Conservation (phyloP, 2,797 vertebrate genomes). For the Gymnodraco acuticeps region DNA sequence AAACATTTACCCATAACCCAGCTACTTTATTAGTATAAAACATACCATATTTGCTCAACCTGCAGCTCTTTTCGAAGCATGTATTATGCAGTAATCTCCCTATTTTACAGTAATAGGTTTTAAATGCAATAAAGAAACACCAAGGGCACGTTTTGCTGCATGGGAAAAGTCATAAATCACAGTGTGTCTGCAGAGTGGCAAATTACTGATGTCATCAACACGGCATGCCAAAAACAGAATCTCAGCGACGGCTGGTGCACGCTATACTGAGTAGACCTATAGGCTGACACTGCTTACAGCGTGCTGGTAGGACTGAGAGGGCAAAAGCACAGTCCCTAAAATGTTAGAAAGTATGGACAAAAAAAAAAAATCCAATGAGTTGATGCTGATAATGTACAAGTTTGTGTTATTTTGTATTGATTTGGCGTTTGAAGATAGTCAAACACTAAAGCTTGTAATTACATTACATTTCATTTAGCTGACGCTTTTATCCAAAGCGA, state of each 20-base stretch:
- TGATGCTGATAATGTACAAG: neutral
- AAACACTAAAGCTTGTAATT: neutral
- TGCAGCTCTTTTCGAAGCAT: slow-evolving; percentile 71
- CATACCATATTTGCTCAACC: slow-evolving; percentile 64
- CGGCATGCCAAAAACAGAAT: slow-evolving; percentile 66
- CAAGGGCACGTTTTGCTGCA: slow-evolving; percentile 68
- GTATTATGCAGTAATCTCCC: slow-evolving; percentile 77
- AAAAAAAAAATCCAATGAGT: neutral
- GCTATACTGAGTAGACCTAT: slow-evolving; percentile 20
- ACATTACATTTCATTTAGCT: too few relatives aligned
- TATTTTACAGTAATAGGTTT: slow-evolving; percentile 76
- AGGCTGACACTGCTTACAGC: slow-evolving; percentile 40
- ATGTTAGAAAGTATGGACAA: slow-evolving; percentile 3
- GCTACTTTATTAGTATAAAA: slow-evolving; percentile 78
- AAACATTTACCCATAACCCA: slow-evolving; percentile 77
- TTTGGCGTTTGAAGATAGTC: neutral
- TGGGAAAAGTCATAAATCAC: slow-evolving; percentile 81
- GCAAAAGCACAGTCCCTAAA: neutral
- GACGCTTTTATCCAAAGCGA: too few relatives aligned
- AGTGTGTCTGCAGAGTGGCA: slow-evolving; percentile 74
- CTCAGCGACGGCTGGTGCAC: slow-evolving; percentile 41
- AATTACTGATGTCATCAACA: slow-evolving; percentile 80
- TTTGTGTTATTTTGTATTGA: neutral
- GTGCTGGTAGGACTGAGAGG: slow-evolving; percentile 25
- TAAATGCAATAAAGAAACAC: slow-evolving; percentile 78